Conservation (phyloP, 2,797 vertebrate species). For the Sarcoramphus papa region DNA sequence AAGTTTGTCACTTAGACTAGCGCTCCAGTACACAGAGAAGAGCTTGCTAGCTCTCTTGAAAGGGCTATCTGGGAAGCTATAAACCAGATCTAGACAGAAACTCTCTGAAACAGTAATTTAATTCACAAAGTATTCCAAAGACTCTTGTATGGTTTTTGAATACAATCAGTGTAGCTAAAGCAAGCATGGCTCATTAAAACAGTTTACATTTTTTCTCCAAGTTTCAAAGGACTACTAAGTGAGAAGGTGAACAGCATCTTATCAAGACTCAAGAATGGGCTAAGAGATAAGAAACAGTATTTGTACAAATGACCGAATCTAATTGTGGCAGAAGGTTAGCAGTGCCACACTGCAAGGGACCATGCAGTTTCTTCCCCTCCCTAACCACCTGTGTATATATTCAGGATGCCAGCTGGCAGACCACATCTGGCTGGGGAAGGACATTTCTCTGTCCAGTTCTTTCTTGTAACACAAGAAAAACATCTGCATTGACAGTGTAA, state of each 20-base stretch:
- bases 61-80: background rate
- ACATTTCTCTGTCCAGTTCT: background rate
- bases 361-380: background rate
- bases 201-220: background rate
- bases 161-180: background rate
- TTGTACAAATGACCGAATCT: background rate
- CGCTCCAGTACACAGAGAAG: background rate
- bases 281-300: conserved; percentile 4
- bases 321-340: background rate
- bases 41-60: background rate
- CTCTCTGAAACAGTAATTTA: background rate
- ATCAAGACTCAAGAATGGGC: background rate
- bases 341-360: background rate
- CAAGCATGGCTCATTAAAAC: background rate
- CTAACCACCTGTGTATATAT: rapidly evolving
- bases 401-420: background rate
- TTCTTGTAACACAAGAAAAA: background rate
- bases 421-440: background rate
- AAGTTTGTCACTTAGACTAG: background rate
- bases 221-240: background rate
- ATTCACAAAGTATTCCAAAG: background rate
- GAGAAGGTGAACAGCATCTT: conserved; percentile 11
- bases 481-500: background rate
- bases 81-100: background rate
- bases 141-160: background rate